Evolutionary conservation across 1,140 invertebrate genomes (phyloP).

Genomic region (Danaus melanippus): DNA sequence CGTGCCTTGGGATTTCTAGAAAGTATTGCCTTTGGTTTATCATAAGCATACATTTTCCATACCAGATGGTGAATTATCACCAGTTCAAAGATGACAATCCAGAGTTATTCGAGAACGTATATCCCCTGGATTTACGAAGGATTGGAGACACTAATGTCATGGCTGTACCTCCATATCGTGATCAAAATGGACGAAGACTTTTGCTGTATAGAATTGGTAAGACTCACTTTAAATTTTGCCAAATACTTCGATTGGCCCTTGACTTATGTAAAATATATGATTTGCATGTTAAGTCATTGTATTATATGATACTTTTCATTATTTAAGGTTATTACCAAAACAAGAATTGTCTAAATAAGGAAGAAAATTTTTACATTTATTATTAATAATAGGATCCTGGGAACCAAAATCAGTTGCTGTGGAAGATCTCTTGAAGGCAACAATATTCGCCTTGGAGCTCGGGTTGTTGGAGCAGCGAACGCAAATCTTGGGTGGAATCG

Average conservation of each 20-base stretch:
- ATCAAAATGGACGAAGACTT: constrained; percentile 78
- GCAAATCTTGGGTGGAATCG: constrained; percentile 83
- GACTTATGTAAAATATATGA: too few relatives aligned
- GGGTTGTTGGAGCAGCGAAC: constrained; percentile 81
- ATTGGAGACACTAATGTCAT: constrained; percentile 82
- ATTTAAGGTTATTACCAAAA: too few relatives aligned
- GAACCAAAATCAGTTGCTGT: constrained; percentile 77
- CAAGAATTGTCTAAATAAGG: too few relatives aligned
- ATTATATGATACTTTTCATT: too few relatives aligned
- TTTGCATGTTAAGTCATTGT: too few relatives aligned
- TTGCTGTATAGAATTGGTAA: constrained; percentile 79
- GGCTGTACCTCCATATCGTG: constrained; percentile 81
- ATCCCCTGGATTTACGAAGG: constrained; percentile 75
- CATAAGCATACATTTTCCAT: too few relatives aligned
- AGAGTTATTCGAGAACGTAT: constrained; percentile 77
- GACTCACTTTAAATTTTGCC: neutral
- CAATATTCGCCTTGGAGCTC: constrained; percentile 79
- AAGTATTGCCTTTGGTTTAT: too few relatives aligned
- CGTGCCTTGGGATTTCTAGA: too few relatives aligned
- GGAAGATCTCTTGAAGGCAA: constrained; percentile 82
- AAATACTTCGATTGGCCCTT: too few relatives aligned
- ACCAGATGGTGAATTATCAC: constrained; percentile 82
- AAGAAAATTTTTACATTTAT: neutral
- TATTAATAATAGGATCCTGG: constrained; percentile 77
- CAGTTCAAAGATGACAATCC: constrained; percentile 83